phyloP scores from a whole-genome alignment of 2,797 vertebrate genomes.

The Sciurus vulgaris region DNA sequence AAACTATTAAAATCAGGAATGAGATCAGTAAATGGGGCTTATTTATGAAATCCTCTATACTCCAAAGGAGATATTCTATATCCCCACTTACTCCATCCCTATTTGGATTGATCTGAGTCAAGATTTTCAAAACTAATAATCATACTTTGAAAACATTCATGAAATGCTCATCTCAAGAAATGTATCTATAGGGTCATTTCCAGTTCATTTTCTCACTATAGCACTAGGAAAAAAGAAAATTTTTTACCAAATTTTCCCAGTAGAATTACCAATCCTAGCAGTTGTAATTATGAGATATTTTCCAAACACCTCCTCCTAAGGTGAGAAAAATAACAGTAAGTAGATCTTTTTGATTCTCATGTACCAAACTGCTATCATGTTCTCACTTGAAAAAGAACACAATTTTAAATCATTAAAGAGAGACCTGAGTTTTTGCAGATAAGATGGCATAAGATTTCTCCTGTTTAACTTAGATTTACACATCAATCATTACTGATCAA shows the following conservation, averaged over 20 bases:
- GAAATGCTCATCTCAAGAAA: conserved; percentile 59
- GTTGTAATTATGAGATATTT: background rate
- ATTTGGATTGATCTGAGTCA: background rate
- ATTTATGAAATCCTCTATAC: background rate
- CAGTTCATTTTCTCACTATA: background rate
- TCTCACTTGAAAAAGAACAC: conserved; percentile 38
- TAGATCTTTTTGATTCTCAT: background rate
- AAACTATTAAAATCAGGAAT: background rate
- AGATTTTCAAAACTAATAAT: conserved; percentile 43
- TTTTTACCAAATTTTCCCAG: background rate
- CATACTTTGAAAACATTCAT: conserved; percentile 27
- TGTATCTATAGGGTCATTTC: background rate
- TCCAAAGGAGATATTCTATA: background rate
- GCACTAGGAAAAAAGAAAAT: conserved; percentile 26
- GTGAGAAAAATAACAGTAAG: conserved; percentile 40
- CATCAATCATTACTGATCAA: background rate
- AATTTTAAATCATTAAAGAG: conserved; percentile 43
- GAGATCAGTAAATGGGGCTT: background rate
- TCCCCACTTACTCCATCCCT: background rate
- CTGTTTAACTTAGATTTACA: background rate
- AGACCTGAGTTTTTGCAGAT: conserved; percentile 11
- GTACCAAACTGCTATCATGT: background rate
- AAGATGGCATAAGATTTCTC: background rate
- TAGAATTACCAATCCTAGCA: conserved; percentile 45
- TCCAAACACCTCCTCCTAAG: background rate